Evolutionary conservation across 1,140 invertebrate species (phyloP), one percentile per base, ranked within the genome.

Genomic region (Trachymyrmex septentrionalis): DNA sequence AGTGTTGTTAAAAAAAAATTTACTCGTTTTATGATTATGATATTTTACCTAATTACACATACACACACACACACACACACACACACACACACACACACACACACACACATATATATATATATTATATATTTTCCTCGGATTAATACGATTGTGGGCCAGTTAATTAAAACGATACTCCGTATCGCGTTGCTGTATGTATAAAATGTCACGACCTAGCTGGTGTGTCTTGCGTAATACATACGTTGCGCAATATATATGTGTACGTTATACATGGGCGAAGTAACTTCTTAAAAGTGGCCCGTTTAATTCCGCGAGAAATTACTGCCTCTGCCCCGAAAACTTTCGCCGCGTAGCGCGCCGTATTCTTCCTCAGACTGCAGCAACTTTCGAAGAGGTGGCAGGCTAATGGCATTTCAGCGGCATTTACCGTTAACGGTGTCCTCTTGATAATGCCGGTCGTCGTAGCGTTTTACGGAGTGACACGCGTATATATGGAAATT

Each of bases 391-490:
- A 69, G 73, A 61, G 50, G 48, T 10, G 16, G 27, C 55, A 48
- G 61, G 69, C 75, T 88, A 89, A 89, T 81, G 84, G 69, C 84
- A 88, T 89, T 89, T 88, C 88, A 61, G 59, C 75, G 87, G 69
- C 82, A 76, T 89, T 89, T 89, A 86, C 38, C 38, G 30, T 30
- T 64, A 87, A 87, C 81, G 55, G 53, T 57, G 64, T 80, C 44
- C 69, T 53, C 86, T 71, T 63, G 64, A 77, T 86, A 86, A 88
- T 69, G 61, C 64, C 63, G 24, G 10, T 38, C 27, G 14, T 38
- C 44, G 10, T 44, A 14, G 27, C 69, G 38, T 75, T 86, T 86
- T 72, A 86, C 48, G 53, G 80, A 34, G 21, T 21, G 53, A 50
- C 50, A 71, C 34, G 61, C 7, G 27, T 21, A 30, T 30, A 30